Evolutionary conservation across 1,140 invertebrate genomes (phyloP).

Genomic region (Idris sp.): DNA sequence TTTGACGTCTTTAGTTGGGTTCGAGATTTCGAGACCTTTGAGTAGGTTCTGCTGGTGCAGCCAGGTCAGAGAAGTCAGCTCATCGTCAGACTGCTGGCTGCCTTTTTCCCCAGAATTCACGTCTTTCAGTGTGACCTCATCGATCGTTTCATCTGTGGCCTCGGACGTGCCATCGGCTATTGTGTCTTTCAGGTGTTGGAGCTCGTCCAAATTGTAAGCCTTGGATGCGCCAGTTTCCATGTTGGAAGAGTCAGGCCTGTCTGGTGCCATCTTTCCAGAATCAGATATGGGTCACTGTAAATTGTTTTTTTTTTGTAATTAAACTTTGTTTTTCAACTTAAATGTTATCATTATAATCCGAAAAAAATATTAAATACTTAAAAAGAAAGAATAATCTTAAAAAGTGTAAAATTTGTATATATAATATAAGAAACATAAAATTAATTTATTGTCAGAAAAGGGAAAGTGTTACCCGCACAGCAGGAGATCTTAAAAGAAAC

Average conservation of each 20-base stretch:
- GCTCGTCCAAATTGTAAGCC: constrained; percentile 64
- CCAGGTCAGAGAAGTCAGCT: constrained; percentile 93
- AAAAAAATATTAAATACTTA: no score
- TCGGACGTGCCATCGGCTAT: constrained; percentile 63
- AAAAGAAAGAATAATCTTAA: no score
- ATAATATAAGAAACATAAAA: no score
- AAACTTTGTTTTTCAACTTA: no score
- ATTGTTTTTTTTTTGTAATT: no score
- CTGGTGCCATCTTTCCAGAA: constrained; percentile 73
- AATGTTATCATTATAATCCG: no score
- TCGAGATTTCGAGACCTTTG: constrained; percentile 82
- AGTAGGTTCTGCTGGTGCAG: constrained; percentile 93
- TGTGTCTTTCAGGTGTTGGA: constrained; percentile 43
- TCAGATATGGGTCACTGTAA: constrained; percentile 66
- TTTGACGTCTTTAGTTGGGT: constrained; percentile 70
- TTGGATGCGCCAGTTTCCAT: constrained; percentile 69
- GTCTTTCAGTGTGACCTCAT: constrained; percentile 49
- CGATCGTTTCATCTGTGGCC: neutral
- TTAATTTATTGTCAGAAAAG: no score
- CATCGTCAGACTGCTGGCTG: constrained; percentile 82
- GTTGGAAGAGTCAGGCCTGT: constrained; percentile 74
- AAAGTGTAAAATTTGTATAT: no score
- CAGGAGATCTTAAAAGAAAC: no score
- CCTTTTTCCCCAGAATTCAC: constrained; percentile 62
- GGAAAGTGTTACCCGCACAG: no score